These are phyloP conservation scores for Tarsius wallacei DNA, from an alignment of 2,797 vertebrate species.

Conservation along the genomic window DNA sequence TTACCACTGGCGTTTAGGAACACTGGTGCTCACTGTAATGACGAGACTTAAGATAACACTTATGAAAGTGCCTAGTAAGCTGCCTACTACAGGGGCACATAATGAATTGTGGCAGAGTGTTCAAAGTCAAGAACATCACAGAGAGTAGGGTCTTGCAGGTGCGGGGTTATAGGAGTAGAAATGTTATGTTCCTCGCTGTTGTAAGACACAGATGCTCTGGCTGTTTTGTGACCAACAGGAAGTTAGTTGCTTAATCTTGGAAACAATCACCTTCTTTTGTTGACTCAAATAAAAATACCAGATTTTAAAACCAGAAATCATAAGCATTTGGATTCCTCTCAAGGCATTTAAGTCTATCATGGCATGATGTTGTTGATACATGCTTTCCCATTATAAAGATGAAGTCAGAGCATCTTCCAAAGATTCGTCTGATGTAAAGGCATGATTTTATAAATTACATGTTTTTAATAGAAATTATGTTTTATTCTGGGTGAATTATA, in stretches of 20 bases:
- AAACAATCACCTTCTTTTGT: constrained; percentile 35
- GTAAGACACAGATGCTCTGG: neutral
- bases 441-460: constrained; percentile 40
- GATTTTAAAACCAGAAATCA: neutral
- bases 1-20: neutral
- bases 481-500: neutral
- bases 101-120: neutral
- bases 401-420: neutral
- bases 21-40: neutral
- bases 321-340: neutral
- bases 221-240: neutral
- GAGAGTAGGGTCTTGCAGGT: neutral
- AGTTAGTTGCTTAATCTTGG: constrained; percentile 22
- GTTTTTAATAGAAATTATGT: constrained; percentile 26
- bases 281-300: constrained; percentile 44
- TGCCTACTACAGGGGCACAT: neutral
- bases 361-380: neutral
- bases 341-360: neutral
- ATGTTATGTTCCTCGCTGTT: neutral
- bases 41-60: neutral
- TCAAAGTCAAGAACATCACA: neutral
- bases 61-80: neutral
- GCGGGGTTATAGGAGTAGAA: neutral
- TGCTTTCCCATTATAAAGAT: constrained; percentile 34
- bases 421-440: neutral